Evolutionary conservation across 2,797 vertebrate species (phyloP).

Genomic region (Enteromius trimaculatus): DNA sequence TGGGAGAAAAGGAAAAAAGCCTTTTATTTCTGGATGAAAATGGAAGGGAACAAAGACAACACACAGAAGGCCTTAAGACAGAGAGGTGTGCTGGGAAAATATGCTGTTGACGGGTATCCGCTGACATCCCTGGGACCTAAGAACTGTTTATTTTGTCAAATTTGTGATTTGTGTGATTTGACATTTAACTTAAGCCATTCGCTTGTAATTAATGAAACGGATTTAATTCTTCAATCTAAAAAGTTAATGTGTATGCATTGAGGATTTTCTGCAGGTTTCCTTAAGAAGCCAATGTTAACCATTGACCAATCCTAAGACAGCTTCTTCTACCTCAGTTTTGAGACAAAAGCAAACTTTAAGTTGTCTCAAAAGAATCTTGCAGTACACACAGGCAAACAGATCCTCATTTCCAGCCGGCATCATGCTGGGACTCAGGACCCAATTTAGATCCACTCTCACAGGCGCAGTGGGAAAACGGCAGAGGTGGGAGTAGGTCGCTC

Average conservation of each 20-base stretch:
- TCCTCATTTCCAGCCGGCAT: slow-evolving; percentile 17
- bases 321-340: slow-evolving; percentile 14
- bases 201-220: background rate
- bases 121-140: background rate
- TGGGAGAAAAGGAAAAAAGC: slow-evolving; percentile 46
- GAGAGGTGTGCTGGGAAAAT: slow-evolving; percentile 38
- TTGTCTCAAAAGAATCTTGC: background rate
- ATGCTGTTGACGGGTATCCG: slow-evolving; percentile 10
- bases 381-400: slow-evolving; percentile 7
- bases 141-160: background rate
- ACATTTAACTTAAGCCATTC: background rate
- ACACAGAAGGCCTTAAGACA: slow-evolving; percentile 36
- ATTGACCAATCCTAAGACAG: background rate
- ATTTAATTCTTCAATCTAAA: background rate
- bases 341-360: slow-evolving; percentile 16
- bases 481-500: slow-evolving; percentile 24
- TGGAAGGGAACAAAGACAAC: slow-evolving; percentile 11
- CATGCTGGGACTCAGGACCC: slow-evolving; percentile 30
- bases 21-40: slow-evolving; percentile 60
- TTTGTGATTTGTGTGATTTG: background rate
- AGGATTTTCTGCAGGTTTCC: background rate
- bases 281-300: background rate
- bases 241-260: background rate
- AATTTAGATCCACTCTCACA: slow-evolving; percentile 38
- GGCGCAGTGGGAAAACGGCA: slow-evolving; percentile 37